Base-by-base conservation (phyloP, 2,888 invertebrate species). In the Mylabris sibirica region DNA sequence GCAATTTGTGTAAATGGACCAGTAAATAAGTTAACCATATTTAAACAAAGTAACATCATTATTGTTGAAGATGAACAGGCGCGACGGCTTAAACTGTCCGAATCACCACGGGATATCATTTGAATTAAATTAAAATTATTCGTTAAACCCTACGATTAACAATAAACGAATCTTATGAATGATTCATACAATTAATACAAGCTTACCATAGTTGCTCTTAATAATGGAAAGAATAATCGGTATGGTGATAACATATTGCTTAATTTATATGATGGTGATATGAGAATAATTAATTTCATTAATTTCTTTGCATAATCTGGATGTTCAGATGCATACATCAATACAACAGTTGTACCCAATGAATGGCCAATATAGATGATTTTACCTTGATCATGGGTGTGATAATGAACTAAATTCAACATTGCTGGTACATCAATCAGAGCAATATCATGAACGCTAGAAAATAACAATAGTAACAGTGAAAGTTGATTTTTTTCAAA, bases 311-410 rank as follows among this genome's bases (percentile, higher is more conserved):
- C 91, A 76, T 92, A 91, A 69, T 91, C 88, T 0, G 92, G 90
- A 77, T 89, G 87, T 35, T 90, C 88, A 1, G 92, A 90, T 60
- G 91, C 87, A 82, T 93, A 87, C 44, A 91, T 92, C 77, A 92
- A 90, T 70, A 91, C 88, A 67, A 90, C 86, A 0, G 93, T 91
- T 0, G 93, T 93, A 2, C 96, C 97, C 89, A 97, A 93, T 0
- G 96, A 97, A 84, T 97, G 96, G 0, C 97, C 97, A 57, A 96
- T 86, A 81, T 95, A 97, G 76, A 90, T 89, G 35, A 92, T 79
- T 72, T 83, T 22, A 12, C 53, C 53, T 11, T 53, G 22, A 11
- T 53, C 24, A 11, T 53, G 12, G 44, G 44, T 44, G 6, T 44
- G 53, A 53, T 53, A 53, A 53, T 53, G 44, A n/a, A 44, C 44